Base-by-base conservation (phyloP, 1,140 invertebrate genomes). In the Drepana arcuata region DNA sequence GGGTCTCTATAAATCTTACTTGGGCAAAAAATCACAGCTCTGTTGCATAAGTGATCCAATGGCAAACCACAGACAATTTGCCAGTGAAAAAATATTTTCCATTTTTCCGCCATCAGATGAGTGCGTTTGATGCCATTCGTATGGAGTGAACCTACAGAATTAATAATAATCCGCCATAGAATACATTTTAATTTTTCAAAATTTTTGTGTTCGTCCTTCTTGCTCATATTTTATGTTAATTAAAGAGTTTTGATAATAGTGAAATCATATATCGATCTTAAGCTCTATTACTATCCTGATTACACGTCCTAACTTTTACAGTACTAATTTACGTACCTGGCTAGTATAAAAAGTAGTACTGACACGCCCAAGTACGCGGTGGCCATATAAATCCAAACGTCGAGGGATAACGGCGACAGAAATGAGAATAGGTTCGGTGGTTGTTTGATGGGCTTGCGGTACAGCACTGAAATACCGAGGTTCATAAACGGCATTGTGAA, bases 401-500 rank as follows among this genome's bases (percentile, higher is more conserved):
- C 94, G 16, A 96, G 78, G 7, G 95, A 96, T 1, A 98, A 84
- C 0, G 96, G 96, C n/a, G 94, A 95, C 34, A 97, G 84, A 71
- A 98, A 98, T 0, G 94, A 96, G 83, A 98, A 95, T 36, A 97
- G 83, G 83, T 95, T 95, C 0, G 94, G 94, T 1, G 94, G 91
- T 69, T 97, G 94, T 62, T 95, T 95, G 36, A 93, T 90, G 1
- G 95, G 94, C 62, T 95, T 95, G 34, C 93, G 88, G 78, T 96
- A 95, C n/a, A 98, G 81, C 68, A 98, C 96, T 14, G 94, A 95
- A 34, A 97, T 94, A 7, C 93, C 95, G 34, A 97, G 86, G 80
- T 96, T 96, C 95, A 97, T 97, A 69, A 96, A 98, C 0, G 95
- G 95, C 88, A 95, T 95, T 5, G 95, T 97, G 69, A 97, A 98